These are phyloP conservation scores for Rhinoraja longicauda DNA, from an alignment of 2,797 vertebrate species.

Conservation along the genomic window DNA sequence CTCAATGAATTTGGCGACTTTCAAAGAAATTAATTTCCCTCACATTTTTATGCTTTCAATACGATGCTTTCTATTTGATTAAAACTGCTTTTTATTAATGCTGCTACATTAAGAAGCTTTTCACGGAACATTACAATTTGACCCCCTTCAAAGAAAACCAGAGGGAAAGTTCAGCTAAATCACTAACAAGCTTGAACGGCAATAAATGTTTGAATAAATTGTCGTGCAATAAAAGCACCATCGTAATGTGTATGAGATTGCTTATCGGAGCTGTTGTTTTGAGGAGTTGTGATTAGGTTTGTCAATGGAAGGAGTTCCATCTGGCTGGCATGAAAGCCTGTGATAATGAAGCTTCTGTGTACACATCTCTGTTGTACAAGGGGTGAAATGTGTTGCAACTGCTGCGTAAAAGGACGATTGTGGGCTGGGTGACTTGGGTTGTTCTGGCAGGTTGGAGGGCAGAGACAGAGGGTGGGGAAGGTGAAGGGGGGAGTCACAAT, in stretches of 20 bases:
- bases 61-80: conserved; percentile 8
- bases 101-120: neutral
- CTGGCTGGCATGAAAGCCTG: neutral
- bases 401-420: neutral
- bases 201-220: conserved; percentile 12
- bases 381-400: neutral
- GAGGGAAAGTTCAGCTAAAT: neutral
- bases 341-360: neutral
- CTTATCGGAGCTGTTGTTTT: neutral
- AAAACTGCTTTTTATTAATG: neutral
- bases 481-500: neutral
- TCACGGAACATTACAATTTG: neutral
- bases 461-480: too few relatives aligned
- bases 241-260: neutral
- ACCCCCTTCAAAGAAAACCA: neutral
- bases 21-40: neutral
- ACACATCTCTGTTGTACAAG: neutral
- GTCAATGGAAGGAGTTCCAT: neutral
- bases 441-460: neutral
- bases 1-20: neutral
- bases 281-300: neutral
- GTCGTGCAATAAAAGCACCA: neutral
- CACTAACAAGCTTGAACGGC: neutral
- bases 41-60: neutral
- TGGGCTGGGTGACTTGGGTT: neutral